Percentiles rank a stretch among this genome's conserved stretches.
Conservation (phyloP, 2,888 invertebrate genomes). For the Machimus atricapillus region DNA sequence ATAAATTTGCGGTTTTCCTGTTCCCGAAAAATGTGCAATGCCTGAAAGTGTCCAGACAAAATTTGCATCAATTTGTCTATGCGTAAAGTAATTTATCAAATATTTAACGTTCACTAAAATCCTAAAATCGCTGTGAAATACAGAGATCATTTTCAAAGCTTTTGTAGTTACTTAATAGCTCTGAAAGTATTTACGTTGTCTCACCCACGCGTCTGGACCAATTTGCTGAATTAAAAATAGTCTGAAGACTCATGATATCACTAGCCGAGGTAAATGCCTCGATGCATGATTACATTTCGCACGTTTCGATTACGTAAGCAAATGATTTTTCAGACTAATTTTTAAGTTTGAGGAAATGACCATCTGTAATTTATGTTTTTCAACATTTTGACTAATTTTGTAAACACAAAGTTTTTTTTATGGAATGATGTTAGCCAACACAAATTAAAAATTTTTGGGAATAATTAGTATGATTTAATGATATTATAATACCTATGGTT, state of each 20-base stretch:
- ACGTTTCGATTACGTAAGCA: background rate
- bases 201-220: constrained; percentile 22
- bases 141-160: background rate
- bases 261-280: background rate
- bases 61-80: background rate
- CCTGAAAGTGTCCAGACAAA: background rate
- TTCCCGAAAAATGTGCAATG: background rate
- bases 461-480: background rate
- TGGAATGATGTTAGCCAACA: background rate
- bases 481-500: background rate
- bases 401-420: background rate
- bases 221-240: constrained; percentile 22
- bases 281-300: background rate
- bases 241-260: background rate
- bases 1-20: background rate
- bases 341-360: background rate
- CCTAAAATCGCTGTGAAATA: background rate
- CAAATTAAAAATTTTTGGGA: background rate
- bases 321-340: background rate
- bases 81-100: background rate
- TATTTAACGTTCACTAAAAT: background rate
- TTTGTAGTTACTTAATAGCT: background rate
- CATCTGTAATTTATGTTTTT: background rate
- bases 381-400: background rate
- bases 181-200: background rate